phyloP scores from a whole-genome alignment of 2,113 vertebrate genomes.

The Hyaena hyaena region DNA sequence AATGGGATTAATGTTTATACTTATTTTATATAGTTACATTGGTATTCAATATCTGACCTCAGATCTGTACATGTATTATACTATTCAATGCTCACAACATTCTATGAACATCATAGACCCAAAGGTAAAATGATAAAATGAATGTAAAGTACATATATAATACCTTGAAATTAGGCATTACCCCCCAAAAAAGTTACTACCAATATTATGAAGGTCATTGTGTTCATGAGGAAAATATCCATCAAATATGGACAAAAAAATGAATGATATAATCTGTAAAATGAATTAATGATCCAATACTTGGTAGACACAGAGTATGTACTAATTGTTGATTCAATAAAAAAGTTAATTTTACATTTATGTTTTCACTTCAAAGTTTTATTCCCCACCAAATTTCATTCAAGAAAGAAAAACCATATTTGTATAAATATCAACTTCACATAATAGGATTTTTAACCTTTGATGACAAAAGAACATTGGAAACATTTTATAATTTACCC shows the following conservation, averaged over 20 bases:
- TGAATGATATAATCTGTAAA: not conserved
- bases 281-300: not conserved
- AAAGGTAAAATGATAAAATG: not conserved
- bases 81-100: not conserved
- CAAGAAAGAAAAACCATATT: not conserved
- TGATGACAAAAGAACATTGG: not conserved
- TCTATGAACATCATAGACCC: not conserved
- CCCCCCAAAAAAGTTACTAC: not conserved
- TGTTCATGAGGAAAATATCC: not conserved
- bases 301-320: not conserved
- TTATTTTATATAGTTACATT: not conserved
- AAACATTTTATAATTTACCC: not conserved
- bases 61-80: not conserved
- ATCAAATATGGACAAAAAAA: not conserved
- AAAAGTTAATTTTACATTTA: conserved; percentile 39
- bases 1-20: not conserved
- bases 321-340: conserved; percentile 21
- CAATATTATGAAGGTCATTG: not conserved
- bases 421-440: conserved; percentile 29
- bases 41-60: not conserved
- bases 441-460: conserved; percentile 4
- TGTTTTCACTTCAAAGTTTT: conserved; percentile 38
- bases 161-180: not conserved
- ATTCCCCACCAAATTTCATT: conserved; percentile 23
- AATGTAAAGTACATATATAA: not conserved